Evolutionary conservation across 2,113 vertebrate genomes (phyloP), one percentile per base, ranked within the genome.

Genomic region (Caretta caretta): DNA sequence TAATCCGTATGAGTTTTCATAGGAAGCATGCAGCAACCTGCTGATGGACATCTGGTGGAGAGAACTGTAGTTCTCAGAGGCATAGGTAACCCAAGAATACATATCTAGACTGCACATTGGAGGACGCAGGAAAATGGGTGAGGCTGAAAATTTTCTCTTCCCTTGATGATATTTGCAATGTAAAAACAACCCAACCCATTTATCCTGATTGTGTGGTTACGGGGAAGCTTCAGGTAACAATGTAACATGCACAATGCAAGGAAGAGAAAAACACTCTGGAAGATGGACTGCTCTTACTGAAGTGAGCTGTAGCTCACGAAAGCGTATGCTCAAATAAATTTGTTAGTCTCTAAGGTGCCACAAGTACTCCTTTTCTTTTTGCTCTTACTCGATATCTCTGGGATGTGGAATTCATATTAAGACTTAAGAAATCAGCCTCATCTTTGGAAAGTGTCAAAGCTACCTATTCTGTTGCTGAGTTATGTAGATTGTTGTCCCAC

Each of bases 361-460:
- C 5, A 42, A 42, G 42, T 42, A 42, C 42, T 42, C 42, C 42
- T 42, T 42, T 42, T 42, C 42, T 42, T 42, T 42, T 42, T 72
- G 35, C 35, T 72, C 65, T 72, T 72, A 38, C 14, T 76, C 54
- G 59, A 81, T 79, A 31, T 93, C 17, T 94, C 3, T 62, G 29
- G 54, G 1, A 87, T 8, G 35, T 89, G 22, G 59, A 79, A 75
- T 46, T 48, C 29, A 2, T 24, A 10, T n/a, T 95, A 94, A 57
- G 59, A 87, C 27, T 90, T 46, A 87, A 17, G 12, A 50, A 42
- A 87, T 8, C 11, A n/a, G 6, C 11, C 2, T 80, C 14, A 83
- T 48, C 91, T 94, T 87, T 97, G 2, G 31, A n/a, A 94, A 90
- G 10, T 29, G 49, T 17, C 49, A 84, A 85, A 88, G n/a, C 27